Conservation (phyloP, 2,113 vertebrate species). For the Actinemys pallida region DNA sequence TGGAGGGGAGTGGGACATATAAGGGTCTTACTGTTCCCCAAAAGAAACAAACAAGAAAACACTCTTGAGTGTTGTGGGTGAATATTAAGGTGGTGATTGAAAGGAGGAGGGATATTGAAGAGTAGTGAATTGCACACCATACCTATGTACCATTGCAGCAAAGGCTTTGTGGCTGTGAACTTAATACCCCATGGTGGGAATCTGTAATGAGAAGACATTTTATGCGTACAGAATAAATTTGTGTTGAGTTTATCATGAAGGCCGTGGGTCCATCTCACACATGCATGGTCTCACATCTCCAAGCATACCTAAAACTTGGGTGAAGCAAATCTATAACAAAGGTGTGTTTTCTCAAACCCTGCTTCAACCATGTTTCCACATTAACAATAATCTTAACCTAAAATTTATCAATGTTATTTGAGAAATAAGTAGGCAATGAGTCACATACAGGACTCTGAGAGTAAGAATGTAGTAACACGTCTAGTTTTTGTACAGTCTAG, state of each 20-base stretch:
- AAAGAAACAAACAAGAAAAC: background rate
- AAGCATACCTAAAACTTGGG: background rate
- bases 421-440: background rate
- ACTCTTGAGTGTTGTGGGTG: background rate
- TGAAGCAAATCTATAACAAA: background rate
- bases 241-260: background rate
- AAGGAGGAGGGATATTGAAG: background rate
- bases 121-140: background rate
- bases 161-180: background rate
- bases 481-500: background rate
- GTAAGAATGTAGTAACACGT: background rate
- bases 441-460: background rate
- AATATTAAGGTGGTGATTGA: background rate
- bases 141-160: background rate
- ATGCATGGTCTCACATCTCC: background rate
- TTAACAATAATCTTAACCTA: background rate
- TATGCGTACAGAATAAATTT: background rate
- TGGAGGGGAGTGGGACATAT: rapidly evolving
- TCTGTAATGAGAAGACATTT: background rate
- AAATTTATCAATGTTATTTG: background rate
- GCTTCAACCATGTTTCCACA: background rate
- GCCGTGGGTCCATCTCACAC: background rate
- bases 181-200: background rate
- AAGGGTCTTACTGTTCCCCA: background rate
- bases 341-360: background rate